A percentile compares a stretch with the other conserved stretches of the same genome.
Conservation (phyloP, 2,888 invertebrate genomes). For the Megamerina dolium region DNA sequence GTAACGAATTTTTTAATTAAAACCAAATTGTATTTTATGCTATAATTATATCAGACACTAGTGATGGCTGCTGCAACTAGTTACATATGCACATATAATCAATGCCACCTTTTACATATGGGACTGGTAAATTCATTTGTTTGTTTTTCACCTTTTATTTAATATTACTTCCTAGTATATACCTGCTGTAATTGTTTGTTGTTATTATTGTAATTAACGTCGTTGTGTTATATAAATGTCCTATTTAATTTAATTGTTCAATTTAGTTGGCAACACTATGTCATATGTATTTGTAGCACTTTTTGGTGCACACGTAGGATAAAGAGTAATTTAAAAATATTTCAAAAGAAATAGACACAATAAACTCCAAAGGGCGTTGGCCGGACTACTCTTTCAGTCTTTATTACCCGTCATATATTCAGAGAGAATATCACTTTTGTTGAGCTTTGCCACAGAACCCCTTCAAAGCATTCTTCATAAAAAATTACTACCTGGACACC, state of each 20-base stretch:
- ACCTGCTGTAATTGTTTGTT: conserved; percentile 2
- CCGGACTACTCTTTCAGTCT: too few species aligned
- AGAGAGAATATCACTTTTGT: too few species aligned
- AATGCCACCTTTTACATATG: conserved; percentile 5
- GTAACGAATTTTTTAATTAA: conserved; percentile 20
- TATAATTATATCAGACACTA: conserved; percentile 14
- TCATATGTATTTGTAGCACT: too few species aligned
- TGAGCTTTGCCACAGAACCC: too few species aligned
- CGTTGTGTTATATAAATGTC: conserved; percentile 13
- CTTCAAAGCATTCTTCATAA: too few species aligned
- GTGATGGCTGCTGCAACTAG: neutral
- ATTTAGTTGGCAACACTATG: conserved; percentile 13
- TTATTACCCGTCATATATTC: too few species aligned
- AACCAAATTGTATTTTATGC: conserved; percentile 17
- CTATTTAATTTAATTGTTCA: conserved; percentile 22
- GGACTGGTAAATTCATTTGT: neutral
- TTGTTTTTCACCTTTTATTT: neutral
- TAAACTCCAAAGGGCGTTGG: too few species aligned
- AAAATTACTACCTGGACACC: too few species aligned
- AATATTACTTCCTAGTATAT: too few species aligned
- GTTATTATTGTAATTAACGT: neutral
- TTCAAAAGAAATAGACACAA: too few species aligned
- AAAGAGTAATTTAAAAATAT: too few species aligned
- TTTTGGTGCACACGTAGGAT: neutral
- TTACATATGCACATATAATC: conserved; percentile 11